Conservation (phyloP, 2,797 vertebrate species). For the Siniperca scherzeri region DNA sequence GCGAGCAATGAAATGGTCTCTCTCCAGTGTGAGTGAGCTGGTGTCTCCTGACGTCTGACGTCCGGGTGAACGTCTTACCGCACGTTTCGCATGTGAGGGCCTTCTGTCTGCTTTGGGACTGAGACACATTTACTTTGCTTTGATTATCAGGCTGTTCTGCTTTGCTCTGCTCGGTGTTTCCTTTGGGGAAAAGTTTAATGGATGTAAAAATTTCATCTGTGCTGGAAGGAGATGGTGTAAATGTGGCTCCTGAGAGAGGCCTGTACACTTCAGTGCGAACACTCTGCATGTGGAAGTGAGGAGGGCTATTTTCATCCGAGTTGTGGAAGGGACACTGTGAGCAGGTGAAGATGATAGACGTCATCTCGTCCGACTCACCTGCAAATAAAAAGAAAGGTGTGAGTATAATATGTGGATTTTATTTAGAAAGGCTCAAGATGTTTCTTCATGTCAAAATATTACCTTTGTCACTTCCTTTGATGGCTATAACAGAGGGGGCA, state of each 20-base stretch:
- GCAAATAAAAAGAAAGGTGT: background rate
- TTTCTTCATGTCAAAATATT: slow-evolving; percentile 2
- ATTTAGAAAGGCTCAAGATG: background rate
- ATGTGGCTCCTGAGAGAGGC: slow-evolving; percentile 56
- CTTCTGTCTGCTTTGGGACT: slow-evolving; percentile 36
- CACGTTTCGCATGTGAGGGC: slow-evolving; percentile 78
- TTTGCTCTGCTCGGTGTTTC: slow-evolving; percentile 4
- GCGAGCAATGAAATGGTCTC: slow-evolving; percentile 84
- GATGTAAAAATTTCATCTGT: slow-evolving; percentile 80
- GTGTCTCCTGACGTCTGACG: slow-evolving; percentile 84
- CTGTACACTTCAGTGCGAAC: slow-evolving; percentile 67
- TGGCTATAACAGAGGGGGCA: slow-evolving; percentile 67
- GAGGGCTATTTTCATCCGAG: slow-evolving; percentile 54
- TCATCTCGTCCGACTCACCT: slow-evolving; percentile 67
- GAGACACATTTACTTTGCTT: background rate
- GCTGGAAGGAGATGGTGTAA: slow-evolving; percentile 63
- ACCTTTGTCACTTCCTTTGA: slow-evolving; percentile 77
- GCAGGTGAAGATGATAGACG: slow-evolving; percentile 81
- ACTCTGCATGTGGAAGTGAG: slow-evolving; percentile 81
- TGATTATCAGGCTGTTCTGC: background rate
- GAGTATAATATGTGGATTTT: background rate
- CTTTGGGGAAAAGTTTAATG: slow-evolving; percentile 77
- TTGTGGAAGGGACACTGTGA: slow-evolving; percentile 76
- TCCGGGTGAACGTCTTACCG: slow-evolving; percentile 82
- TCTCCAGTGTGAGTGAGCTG: slow-evolving; percentile 88